Evolutionary conservation across 2,113 vertebrate species (phyloP).

Genomic region (Rousettus leschenaultii): DNA sequence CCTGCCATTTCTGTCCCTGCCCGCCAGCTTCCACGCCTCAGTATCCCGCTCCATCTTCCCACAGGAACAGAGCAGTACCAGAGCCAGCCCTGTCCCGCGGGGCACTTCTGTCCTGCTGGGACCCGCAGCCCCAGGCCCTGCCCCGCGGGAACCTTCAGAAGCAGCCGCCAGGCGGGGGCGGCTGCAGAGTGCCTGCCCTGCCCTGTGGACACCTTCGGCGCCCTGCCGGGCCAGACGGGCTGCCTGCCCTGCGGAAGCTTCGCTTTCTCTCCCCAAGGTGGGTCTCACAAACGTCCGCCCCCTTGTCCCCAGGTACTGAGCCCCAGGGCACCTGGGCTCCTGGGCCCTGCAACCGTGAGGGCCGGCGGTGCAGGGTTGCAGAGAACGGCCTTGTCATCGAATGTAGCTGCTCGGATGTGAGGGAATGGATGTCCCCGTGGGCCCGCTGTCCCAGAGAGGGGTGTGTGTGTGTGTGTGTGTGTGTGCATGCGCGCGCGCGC

Average conservation of each 20-base stretch:
- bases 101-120: slow-evolving; percentile 86
- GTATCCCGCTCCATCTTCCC: neutral
- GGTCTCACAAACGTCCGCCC: neutral
- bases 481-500: too few relatives aligned
- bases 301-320: neutral
- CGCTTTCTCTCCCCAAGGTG: slow-evolving; percentile 88
- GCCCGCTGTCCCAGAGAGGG: neutral
- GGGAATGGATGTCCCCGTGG: neutral
- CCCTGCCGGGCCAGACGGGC: slow-evolving; percentile 85
- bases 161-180: slow-evolving; percentile 71
- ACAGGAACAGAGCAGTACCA: slow-evolving; percentile 86
- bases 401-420: neutral
- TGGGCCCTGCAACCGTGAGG: neutral
- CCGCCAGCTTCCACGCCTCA: neutral
- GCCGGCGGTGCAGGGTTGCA: neutral
- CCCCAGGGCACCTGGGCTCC: neutral
- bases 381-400: neutral
- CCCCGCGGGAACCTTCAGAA: slow-evolving; percentile 86
- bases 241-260: slow-evolving; percentile 94
- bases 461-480: too few relatives aligned
- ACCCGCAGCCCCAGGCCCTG: slow-evolving; percentile 84
- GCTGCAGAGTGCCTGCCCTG: slow-evolving; percentile 86
- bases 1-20: neutral
- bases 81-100: slow-evolving; percentile 84
- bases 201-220: slow-evolving; percentile 89